Evolutionary conservation across 1,140 invertebrate genomes (phyloP).

Genomic region (Drosophila asahinai): DNA sequence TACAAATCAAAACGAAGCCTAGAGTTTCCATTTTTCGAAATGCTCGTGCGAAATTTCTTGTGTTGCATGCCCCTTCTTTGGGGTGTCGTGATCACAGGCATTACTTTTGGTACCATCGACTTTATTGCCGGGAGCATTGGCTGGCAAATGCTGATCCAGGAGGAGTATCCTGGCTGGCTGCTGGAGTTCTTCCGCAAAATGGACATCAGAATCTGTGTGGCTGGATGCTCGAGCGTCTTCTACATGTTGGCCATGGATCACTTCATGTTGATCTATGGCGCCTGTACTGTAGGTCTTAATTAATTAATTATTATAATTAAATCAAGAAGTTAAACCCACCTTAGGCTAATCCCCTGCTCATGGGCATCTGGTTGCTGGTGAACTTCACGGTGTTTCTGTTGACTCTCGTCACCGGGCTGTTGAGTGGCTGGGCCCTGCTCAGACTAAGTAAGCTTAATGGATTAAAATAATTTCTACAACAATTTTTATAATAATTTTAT

Average conservation of each 20-base stretch:
- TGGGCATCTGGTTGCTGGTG: conserved; percentile 31
- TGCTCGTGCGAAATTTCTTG: conserved; percentile 28
- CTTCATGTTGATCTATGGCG: conserved; percentile 19
- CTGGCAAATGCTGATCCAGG: conserved; percentile 2
- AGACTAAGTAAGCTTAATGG: conserved; percentile 10
- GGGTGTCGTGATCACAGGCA: conserved; percentile 16
- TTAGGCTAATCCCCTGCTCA: conserved; percentile 8
- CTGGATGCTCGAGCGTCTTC: not conserved
- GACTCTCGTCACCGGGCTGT: conserved; percentile 30
- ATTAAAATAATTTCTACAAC: not conserved
- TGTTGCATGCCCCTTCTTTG: conserved; percentile 24
- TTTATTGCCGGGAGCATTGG: conserved; percentile 6
- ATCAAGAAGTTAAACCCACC: not conserved
- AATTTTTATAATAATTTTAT: not conserved
- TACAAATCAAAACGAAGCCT: not conserved
- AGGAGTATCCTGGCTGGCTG: conserved; percentile 9
- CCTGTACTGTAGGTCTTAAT: conserved; percentile 6
- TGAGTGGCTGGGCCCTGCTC: conserved; percentile 10
- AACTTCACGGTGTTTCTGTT: conserved; percentile 31
- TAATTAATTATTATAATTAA: no score
- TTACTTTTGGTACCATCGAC: conserved; percentile 12
- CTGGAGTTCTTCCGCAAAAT: conserved; percentile 25
- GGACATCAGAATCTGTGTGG: conserved; percentile 15
- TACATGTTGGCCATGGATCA: conserved; percentile 18
- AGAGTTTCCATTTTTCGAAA: not conserved